Evolutionary conservation across 2,888 invertebrate species (phyloP).

Genomic region (Thymelicus acteon): DNA sequence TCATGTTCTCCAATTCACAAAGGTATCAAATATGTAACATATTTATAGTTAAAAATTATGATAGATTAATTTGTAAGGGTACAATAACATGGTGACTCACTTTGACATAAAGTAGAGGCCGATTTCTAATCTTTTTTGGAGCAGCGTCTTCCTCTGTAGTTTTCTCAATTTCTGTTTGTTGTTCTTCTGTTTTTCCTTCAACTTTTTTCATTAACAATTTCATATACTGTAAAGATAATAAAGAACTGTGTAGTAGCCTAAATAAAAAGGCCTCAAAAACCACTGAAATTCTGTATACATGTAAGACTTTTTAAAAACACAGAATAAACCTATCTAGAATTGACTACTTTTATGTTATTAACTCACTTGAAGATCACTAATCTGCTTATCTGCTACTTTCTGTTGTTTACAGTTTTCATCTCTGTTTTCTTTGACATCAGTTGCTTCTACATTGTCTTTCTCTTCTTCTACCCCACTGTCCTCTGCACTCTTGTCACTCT

Average conservation of each 20-base stretch:
- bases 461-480: constrained; percentile 66
- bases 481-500: constrained; percentile 64
- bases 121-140: constrained; percentile 74
- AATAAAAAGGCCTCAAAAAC: too few relatives aligned
- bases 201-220: constrained; percentile 86
- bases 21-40: background rate
- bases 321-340: too few relatives aligned
- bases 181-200: constrained; percentile 48
- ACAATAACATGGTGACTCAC: constrained; percentile 51
- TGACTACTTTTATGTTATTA: background rate
- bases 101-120: constrained; percentile 74
- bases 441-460: constrained; percentile 48
- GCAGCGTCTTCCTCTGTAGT: constrained; percentile 56
- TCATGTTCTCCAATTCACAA: too few relatives aligned
- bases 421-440: constrained; percentile 45
- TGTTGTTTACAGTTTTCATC: constrained; percentile 48
- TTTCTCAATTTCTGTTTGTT: constrained; percentile 28
- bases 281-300: too few relatives aligned
- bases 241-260: background rate
- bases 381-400: constrained; percentile 89
- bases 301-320: too few relatives aligned
- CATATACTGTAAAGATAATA: constrained; percentile 85
- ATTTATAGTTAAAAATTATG: too few relatives aligned
- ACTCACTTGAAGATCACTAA: constrained; percentile 90
- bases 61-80: too few relatives aligned